These are phyloP conservation scores for Laodelphax striatellus DNA, from an alignment of 1,140 invertebrate genomes.

Conservation along the genomic window DNA sequence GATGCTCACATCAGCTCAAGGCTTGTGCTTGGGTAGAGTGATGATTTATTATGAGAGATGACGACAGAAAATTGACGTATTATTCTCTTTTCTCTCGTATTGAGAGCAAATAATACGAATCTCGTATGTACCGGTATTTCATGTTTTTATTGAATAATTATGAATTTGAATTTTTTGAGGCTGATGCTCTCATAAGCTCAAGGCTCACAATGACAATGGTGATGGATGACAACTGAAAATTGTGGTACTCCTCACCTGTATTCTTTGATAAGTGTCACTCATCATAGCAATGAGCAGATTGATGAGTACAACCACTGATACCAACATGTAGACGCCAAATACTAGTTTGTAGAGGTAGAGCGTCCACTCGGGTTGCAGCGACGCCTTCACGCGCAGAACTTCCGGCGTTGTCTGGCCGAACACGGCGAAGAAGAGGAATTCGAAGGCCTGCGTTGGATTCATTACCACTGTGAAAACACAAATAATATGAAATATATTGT, in stretches of 20 bases:
- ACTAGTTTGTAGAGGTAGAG: conserved; percentile 68
- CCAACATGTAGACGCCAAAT: conserved; percentile 92
- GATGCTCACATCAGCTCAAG: no score
- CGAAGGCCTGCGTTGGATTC: conserved; percentile 82
- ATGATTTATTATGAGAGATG: no score
- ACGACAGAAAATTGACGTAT: no score
- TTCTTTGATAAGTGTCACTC: conserved; percentile 98
- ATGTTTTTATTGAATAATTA: no score
- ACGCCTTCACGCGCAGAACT: conserved; percentile 44
- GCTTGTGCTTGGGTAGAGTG: no score
- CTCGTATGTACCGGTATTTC: no score
- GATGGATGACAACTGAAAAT: no score
- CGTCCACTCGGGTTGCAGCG: conserved; percentile 57
- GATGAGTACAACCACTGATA: conserved; percentile 95
- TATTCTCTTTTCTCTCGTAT: no score
- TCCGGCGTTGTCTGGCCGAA: conserved; percentile 93
- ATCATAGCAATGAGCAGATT: conserved; percentile 99
- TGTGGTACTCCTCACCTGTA: conserved; percentile 52
- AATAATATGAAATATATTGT: neutral
- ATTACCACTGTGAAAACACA: conserved; percentile 59
- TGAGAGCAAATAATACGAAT: no score
- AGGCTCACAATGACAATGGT: no score
- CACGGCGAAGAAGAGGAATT: conserved; percentile 96
- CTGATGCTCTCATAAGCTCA: no score
- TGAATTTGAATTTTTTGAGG: no score